Evolutionary conservation across 1,140 invertebrate genomes (phyloP).

Genomic region (Littorina saxatilis): DNA sequence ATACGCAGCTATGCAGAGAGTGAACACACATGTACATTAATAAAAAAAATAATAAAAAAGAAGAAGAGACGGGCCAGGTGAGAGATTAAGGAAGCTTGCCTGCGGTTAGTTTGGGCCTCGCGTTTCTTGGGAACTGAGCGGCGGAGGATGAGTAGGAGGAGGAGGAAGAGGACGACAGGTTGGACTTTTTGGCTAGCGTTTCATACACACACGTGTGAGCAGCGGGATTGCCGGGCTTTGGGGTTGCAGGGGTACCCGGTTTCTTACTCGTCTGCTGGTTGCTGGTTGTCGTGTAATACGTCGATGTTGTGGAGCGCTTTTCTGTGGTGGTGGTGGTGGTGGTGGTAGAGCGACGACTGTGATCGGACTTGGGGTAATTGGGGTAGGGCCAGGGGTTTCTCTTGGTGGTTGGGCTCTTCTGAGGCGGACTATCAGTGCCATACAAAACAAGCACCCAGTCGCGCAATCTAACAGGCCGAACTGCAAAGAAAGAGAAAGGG

Average conservation of each 20-base stretch:
- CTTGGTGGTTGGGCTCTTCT: constrained; percentile 48
- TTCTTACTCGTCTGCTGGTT: too few relatives aligned
- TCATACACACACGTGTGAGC: constrained; percentile 71
- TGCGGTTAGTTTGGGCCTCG: constrained; percentile 67
- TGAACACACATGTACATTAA: not conserved
- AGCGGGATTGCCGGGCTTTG: constrained; percentile 39
- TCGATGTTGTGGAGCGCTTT: constrained; percentile 30
- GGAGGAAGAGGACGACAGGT: constrained; percentile 52
- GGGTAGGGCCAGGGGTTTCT: constrained; percentile 35
- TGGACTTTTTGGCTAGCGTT: constrained; percentile 72
- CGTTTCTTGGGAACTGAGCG: constrained; percentile 66
- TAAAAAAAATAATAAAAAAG: too few relatives aligned
- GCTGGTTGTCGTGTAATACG: too few relatives aligned
- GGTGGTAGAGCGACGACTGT: constrained; percentile 28
- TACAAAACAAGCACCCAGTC: constrained; percentile 73
- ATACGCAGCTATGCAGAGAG: not conserved
- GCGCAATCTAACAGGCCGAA: constrained; percentile 63
- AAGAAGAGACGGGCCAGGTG: not conserved
- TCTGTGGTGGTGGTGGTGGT: constrained; percentile 38
- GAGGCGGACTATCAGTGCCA: constrained; percentile 70
- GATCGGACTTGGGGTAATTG: not conserved
- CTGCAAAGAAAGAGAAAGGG: constrained; percentile 62
- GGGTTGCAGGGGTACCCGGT: constrained; percentile 43
- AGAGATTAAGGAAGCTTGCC: constrained; percentile 58
- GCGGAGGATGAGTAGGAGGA: constrained; percentile 40